Evolutionary conservation across 1,140 invertebrate genomes (phyloP), one percentile per base, ranked within the genome.

Genomic region (Pollicipes pollicipes): DNA sequence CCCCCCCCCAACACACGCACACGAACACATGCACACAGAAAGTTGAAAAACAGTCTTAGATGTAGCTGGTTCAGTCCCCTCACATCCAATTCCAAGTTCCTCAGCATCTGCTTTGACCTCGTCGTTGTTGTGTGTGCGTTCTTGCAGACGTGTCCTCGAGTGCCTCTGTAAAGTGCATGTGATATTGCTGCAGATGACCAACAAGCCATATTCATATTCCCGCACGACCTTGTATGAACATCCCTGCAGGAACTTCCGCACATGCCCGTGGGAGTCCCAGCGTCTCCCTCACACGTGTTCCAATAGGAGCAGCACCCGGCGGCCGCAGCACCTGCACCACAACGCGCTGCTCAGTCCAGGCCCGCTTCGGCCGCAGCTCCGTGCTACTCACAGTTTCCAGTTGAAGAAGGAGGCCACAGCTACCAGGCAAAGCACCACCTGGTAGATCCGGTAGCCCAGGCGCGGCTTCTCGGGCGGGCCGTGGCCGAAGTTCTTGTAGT

Each of bases 401-500:
- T 84, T 79, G 32, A 83, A 64, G 10, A 75, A 68, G 2, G 74
- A 73, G 28, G 77, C 70, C 16, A 82, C 0, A 32, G 83, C 77
- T 0, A 75, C 27, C 6, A 74, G 30, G 0, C 79, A 37, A 24
- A 84, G 68, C 29, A 83, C 73, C 2, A 75, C 71, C 69, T 79
- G 79, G 68, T 77, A 84, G 32, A 78, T 73, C 74, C 45, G 45
- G 45, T 78, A 81, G 0, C 81, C 80, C 24, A 82, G 30, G 29
- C 29, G 72, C 0, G 82, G 76, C 3, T 75, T 75, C 64, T 73
- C 75, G 64, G 79, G 75, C 28, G 77, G 75, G 72, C 81, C 79
- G 73, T 85, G 84, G 1, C 83, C 84, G 77, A 85, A 85, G 74
- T 83, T 82, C 75, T 83, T 84, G 73, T 83, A 82, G 30, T 58